phyloP scores from a whole-genome alignment of 2,888 invertebrate species.

The Drosophila multiciliata region DNA sequence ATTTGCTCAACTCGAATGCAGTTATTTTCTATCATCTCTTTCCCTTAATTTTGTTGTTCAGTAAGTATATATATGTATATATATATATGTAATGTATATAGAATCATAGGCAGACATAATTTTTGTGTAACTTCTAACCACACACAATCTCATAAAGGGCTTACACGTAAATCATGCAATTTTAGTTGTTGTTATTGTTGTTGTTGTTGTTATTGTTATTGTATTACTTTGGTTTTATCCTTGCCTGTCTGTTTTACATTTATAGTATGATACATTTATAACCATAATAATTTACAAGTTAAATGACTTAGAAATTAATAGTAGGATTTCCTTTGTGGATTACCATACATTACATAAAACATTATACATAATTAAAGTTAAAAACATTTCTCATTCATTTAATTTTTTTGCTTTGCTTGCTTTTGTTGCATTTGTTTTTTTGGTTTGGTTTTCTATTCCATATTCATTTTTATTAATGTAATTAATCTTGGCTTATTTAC shows the following conservation, averaged over 20 bases:
- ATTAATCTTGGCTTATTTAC: constrained; percentile 66
- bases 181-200: not conserved
- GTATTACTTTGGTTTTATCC: constrained; percentile 15
- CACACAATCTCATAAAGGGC: constrained; percentile 26
- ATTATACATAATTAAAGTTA: constrained; percentile 75
- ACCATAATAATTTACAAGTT: constrained; percentile 80
- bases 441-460: constrained; percentile 18
- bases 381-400: constrained; percentile 57
- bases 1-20: constrained; percentile 56
- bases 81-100: constrained; percentile 46
- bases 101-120: constrained; percentile 60
- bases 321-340: constrained; percentile 68
- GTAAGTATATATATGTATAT: constrained; percentile 46
- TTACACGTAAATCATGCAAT: constrained; percentile 36
- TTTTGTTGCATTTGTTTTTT: constrained; percentile 20
- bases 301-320: constrained; percentile 81
- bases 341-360: constrained; percentile 78
- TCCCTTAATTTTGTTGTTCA: constrained; percentile 34
- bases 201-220: constrained; percentile 8
- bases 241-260: constrained; percentile 34
- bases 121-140: constrained; percentile 52
- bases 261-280: constrained; percentile 70
- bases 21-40: constrained; percentile 35
- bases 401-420: constrained; percentile 15
- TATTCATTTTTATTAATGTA: constrained; percentile 6